A percentile compares a stretch with the other conserved stretches of the same genome.
Evolutionary conservation across 2,113 vertebrate genomes (phyloP).

Genomic region (Cottus gobio): DNA sequence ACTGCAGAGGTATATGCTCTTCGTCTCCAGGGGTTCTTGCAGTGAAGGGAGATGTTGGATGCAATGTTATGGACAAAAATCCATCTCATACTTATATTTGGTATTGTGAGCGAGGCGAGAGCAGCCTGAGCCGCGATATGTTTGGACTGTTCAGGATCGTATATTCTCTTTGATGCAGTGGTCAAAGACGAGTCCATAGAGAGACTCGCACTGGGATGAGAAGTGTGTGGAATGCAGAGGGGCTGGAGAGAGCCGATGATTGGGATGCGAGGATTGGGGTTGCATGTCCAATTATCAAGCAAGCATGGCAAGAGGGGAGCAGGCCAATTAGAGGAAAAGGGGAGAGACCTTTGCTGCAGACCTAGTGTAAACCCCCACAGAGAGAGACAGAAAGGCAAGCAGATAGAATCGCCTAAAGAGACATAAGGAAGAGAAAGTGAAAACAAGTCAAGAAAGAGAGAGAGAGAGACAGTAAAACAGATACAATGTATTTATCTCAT

Average conservation of each 20-base stretch:
- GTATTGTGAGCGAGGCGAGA: slow-evolving; percentile 34
- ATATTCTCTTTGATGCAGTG: slow-evolving; percentile 80
- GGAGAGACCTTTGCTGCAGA: slow-evolving; percentile 58
- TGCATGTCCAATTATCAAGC: slow-evolving; percentile 78
- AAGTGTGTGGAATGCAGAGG: slow-evolving; percentile 65
- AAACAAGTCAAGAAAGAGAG: not conserved
- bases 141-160: slow-evolving; percentile 62
- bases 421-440: slow-evolving; percentile 22
- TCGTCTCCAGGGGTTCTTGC: slow-evolving; percentile 58
- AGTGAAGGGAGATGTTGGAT: slow-evolving; percentile 43
- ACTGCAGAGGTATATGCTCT: slow-evolving; percentile 38
- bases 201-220: slow-evolving; percentile 61
- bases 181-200: slow-evolving; percentile 72
- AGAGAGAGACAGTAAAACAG: not conserved
- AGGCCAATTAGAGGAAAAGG: slow-evolving; percentile 78
- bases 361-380: slow-evolving; percentile 35
- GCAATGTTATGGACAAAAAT: slow-evolving; percentile 55
- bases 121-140: slow-evolving; percentile 26
- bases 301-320: slow-evolving; percentile 60
- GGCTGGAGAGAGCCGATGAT: slow-evolving; percentile 57
- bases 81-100: slow-evolving; percentile 53
- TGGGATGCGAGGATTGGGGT: slow-evolving; percentile 61
- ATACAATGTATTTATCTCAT: slow-evolving; percentile 14
- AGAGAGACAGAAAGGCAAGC: slow-evolving; percentile 37
- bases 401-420: slow-evolving; percentile 40